These are phyloP conservation scores for Trypoxylon attenuatum DNA, from an alignment of 2,888 invertebrate species.

Conservation along the genomic window DNA sequence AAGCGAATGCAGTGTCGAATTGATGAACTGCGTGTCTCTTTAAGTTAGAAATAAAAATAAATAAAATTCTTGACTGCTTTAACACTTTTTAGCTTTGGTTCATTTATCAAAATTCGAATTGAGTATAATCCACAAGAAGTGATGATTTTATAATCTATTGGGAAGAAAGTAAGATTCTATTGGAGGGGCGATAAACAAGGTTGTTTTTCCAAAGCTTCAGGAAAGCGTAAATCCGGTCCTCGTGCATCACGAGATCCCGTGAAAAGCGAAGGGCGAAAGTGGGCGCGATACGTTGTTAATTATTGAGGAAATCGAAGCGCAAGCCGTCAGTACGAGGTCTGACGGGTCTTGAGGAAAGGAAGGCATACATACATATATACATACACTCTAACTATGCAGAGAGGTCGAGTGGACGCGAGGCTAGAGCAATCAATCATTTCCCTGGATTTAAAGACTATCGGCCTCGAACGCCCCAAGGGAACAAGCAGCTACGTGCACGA, in stretches of 20 bases:
- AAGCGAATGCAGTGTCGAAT: conserved; percentile 10
- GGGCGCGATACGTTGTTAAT: conserved; percentile 45
- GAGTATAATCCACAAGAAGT: too few species aligned
- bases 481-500: conserved; percentile 30
- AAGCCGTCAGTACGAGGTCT: conserved; percentile 20
- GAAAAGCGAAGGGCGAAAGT: conserved; percentile 15
- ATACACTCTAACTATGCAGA: conserved; percentile 41
- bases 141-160: too few species aligned
- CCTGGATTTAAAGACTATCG: conserved; percentile 41
- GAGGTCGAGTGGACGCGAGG: conserved; percentile 48
- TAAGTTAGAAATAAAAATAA: conserved; percentile 1
- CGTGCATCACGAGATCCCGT: conserved; percentile 2
- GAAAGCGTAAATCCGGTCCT: conserved; percentile 10
- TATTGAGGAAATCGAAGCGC: conserved; percentile 51
- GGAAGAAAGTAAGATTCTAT: too few species aligned
- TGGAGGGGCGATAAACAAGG: too few species aligned
- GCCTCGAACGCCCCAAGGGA: conserved; percentile 7
- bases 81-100: too few species aligned
- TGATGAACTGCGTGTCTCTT: neutral
- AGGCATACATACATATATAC: too few species aligned
- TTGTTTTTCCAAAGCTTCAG: conserved; percentile 29
- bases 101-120: too few species aligned
- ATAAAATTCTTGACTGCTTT: too few species aligned
- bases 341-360: conserved; percentile 40
- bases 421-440: conserved; percentile 50